A percentile compares a stretch with the other conserved stretches of the same genome.
These are phyloP conservation scores for Eupsilia transversa DNA, from an alignment of 2,888 invertebrate genomes.

Conservation along the genomic window DNA sequence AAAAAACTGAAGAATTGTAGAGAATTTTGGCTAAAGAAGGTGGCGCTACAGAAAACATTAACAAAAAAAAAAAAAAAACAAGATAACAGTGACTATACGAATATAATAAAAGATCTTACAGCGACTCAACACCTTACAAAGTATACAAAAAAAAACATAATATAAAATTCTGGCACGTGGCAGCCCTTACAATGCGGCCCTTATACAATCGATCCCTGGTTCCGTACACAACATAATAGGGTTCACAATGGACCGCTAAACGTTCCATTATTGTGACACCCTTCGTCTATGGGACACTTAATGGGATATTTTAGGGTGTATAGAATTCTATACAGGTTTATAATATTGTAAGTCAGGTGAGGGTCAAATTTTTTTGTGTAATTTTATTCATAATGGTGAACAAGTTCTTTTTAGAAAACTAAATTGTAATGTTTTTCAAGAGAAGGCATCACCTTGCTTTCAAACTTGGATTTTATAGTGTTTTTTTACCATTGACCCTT, in stretches of 20 bases:
- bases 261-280: constrained; percentile 56
- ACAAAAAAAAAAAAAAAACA: neutral
- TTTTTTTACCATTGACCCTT: neutral
- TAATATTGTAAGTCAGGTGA: constrained; percentile 19
- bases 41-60: neutral
- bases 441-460: neutral
- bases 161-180: constrained; percentile 25
- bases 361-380: constrained; percentile 1
- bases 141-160: constrained; percentile 6
- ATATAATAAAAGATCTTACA: constrained; percentile 27
- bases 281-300: constrained; percentile 25
- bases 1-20: too few species aligned
- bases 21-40: too few species aligned
- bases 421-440: neutral
- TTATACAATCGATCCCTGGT: constrained; percentile 52
- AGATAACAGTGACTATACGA: constrained; percentile 7
- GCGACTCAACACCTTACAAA: constrained; percentile 21
- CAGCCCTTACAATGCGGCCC: constrained; percentile 55
- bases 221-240: constrained; percentile 52
- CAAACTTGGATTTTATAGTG: neutral
- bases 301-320: constrained; percentile 22
- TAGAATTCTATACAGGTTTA: constrained; percentile 15
- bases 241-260: constrained; percentile 56
- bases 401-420: neutral
- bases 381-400: neutral